Conservation (phyloP, 1,140 invertebrate genomes). For the Tachypleus tridentatus region DNA sequence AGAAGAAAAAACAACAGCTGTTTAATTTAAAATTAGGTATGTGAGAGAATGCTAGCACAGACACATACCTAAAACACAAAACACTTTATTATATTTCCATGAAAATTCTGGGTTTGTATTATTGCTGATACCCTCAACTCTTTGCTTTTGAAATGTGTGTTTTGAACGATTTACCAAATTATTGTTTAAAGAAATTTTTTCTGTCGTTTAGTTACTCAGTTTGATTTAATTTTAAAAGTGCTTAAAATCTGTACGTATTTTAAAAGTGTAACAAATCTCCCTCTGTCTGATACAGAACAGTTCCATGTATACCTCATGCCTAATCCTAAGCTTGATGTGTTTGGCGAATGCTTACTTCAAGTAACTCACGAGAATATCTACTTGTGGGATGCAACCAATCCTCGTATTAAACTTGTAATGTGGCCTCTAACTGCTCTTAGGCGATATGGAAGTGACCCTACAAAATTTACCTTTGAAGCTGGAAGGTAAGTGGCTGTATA, state of each 20-base stretch:
- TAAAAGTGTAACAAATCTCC: neutral
- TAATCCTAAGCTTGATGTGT: constrained; percentile 26
- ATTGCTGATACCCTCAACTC: no score
- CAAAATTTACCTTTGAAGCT: constrained; percentile 32
- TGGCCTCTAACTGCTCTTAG: constrained; percentile 30
- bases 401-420: constrained; percentile 24
- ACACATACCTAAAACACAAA: no score
- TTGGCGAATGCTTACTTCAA: constrained; percentile 32
- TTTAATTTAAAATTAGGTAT: no score
- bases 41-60: no score
- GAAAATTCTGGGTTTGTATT: no score
- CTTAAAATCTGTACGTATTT: neutral
- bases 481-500: constrained; percentile 24
- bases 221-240: no score
- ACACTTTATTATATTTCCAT: no score
- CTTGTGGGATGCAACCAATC: constrained; percentile 28
- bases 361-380: constrained; percentile 31
- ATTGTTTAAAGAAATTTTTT: no score
- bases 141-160: no score
- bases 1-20: no score
- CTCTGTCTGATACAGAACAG: constrained; percentile 22
- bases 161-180: no score
- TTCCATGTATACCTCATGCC: constrained; percentile 32
- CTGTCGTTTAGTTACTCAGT: no score
- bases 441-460: constrained; percentile 29